Percentiles rank a stretch among this genome's conserved stretches.
These are phyloP conservation scores for Charina bottae DNA, from an alignment of 2,113 vertebrate genomes.

Conservation along the genomic window DNA sequence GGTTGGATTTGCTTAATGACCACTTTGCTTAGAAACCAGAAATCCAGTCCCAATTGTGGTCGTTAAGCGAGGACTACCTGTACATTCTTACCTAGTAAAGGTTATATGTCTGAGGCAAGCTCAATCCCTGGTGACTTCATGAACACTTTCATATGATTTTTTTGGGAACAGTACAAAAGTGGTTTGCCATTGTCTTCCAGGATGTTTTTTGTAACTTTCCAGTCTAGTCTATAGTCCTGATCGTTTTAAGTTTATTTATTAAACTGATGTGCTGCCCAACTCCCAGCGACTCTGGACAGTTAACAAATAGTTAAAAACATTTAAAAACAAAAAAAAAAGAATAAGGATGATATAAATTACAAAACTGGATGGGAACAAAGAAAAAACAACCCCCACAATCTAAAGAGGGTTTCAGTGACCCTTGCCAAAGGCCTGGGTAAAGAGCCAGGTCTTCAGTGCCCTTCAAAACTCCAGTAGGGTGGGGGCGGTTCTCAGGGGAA, in stretches of 20 bases:
- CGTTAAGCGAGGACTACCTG: no score
- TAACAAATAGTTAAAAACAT: not conserved
- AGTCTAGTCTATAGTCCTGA: not conserved
- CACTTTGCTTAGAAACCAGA: no score
- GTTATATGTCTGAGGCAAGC: not conserved
- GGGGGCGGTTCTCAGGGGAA: not conserved
- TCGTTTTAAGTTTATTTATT: not conserved
- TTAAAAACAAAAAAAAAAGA: not conserved
- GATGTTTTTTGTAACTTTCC: not conserved
- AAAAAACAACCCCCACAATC: not conserved
- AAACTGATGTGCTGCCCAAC: not conserved
- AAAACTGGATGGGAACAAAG: not conserved
- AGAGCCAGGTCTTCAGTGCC: not conserved
- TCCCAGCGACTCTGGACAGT: not conserved
- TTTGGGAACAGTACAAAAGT: not conserved
- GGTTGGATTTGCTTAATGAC: no score
- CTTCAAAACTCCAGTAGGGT: not conserved
- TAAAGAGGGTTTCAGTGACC: not conserved
- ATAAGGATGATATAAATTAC: not conserved
- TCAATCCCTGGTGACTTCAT: not conserved
- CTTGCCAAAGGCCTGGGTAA: not conserved
- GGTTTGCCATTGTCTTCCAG: not conserved
- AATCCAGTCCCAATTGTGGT: no score
- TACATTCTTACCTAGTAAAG: not conserved
- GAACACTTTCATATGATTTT: not conserved